These are phyloP conservation scores for Lepidurus apus DNA, from an alignment of 1,140 invertebrate genomes.

Conservation along the genomic window DNA sequence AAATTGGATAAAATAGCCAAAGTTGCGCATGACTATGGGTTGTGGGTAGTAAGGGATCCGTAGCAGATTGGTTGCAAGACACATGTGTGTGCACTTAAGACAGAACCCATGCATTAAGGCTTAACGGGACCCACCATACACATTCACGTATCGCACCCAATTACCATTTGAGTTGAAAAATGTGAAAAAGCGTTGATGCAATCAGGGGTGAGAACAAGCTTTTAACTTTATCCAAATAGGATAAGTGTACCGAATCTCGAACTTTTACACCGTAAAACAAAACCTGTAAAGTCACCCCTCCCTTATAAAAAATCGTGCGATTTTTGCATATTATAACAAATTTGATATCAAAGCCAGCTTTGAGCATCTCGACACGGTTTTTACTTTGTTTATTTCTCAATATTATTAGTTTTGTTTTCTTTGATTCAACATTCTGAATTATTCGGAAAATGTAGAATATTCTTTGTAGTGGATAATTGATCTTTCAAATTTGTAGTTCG, in stretches of 20 bases:
- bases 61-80: not conserved
- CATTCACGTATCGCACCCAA: not conserved
- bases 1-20: not conserved
- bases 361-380: too few relatives aligned
- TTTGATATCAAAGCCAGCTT: not conserved
- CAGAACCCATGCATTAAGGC: not conserved
- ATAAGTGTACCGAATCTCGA: not conserved
- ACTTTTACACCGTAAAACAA: too few relatives aligned
- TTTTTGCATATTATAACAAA: too few relatives aligned
- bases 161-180: not conserved
- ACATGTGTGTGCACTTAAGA: not conserved
- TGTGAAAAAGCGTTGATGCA: not conserved
- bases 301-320: too few relatives aligned
- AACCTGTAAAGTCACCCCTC: too few relatives aligned
- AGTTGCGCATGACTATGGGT: not conserved
- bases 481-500: too few relatives aligned
- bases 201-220: not conserved
- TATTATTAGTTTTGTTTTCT: too few relatives aligned
- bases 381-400: too few relatives aligned
- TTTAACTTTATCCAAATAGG: not conserved
- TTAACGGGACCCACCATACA: not conserved
- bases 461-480: too few relatives aligned
- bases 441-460: too few relatives aligned
- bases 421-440: too few relatives aligned
- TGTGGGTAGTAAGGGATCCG: not conserved